A percentile compares a stretch with the other conserved stretches of the same genome.
These are phyloP conservation scores for Perithous albicinctus DNA, from an alignment of 2,888 invertebrate genomes.

Conservation along the genomic window DNA sequence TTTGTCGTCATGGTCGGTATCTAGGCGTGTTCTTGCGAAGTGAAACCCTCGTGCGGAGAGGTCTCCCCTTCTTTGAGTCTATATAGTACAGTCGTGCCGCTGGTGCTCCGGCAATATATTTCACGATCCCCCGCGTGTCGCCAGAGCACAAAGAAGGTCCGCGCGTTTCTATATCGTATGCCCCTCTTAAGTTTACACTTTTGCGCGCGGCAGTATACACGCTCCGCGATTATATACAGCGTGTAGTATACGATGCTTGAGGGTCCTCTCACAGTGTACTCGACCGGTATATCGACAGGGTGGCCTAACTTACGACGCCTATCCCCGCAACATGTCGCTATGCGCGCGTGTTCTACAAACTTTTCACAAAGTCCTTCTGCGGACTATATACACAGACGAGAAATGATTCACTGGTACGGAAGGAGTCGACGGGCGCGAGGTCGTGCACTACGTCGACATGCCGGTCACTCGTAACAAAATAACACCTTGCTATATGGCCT, in stretches of 20 bases:
- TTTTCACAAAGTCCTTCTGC: slow-evolving; percentile 81
- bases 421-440: neutral
- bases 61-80: slow-evolving; percentile 37
- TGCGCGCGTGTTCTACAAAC: slow-evolving; percentile 82
- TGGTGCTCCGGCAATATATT: slow-evolving; percentile 63
- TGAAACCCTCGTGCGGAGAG: slow-evolving; percentile 49
- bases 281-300: slow-evolving; percentile 75
- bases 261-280: slow-evolving; percentile 22
- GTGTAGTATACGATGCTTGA: slow-evolving; percentile 12
- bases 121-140: slow-evolving; percentile 53
- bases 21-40: slow-evolving; percentile 15
- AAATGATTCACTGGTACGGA: slow-evolving; percentile 32
- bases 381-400: slow-evolving; percentile 21
- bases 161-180: slow-evolving; percentile 66
- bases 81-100: slow-evolving; percentile 28
- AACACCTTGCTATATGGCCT: neutral
- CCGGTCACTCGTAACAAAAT: slow-evolving; percentile 40
- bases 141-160: slow-evolving; percentile 52
- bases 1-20: slow-evolving; percentile 6
- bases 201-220: slow-evolving; percentile 61
- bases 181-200: slow-evolving; percentile 77
- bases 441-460: slow-evolving; percentile 19
- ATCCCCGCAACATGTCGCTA: slow-evolving; percentile 82
- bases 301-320: slow-evolving; percentile 81
- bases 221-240: neutral